Evolutionary conservation across 2,797 vertebrate genomes (phyloP).

Genomic region (Anguilla anguilla): DNA sequence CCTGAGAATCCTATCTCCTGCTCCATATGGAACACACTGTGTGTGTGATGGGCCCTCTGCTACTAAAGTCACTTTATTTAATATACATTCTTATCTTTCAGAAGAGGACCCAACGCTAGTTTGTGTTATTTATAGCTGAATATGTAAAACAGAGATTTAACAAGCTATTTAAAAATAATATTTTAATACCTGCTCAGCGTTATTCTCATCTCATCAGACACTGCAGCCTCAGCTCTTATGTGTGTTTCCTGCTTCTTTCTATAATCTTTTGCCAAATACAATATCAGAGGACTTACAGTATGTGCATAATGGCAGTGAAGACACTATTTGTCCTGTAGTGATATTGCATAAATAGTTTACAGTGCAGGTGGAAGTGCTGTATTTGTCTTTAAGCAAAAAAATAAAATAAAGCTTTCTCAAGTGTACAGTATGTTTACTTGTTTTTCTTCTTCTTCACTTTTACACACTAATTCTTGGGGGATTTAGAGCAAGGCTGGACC

Average conservation of each 20-base stretch:
- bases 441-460: not conserved
- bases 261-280: slow-evolving; percentile 78
- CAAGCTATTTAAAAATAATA: slow-evolving; percentile 69
- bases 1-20: slow-evolving; percentile 42
- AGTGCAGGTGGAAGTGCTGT: slow-evolving; percentile 77
- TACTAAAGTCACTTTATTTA: slow-evolving; percentile 72
- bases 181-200: slow-evolving; percentile 76
- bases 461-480: not conserved
- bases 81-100: slow-evolving; percentile 80
- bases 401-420: slow-evolving; percentile 83
- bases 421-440: slow-evolving; percentile 38
- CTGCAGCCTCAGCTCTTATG: slow-evolving; percentile 60
- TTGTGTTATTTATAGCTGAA: slow-evolving; percentile 74
- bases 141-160: slow-evolving; percentile 71
- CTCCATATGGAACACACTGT: slow-evolving; percentile 26
- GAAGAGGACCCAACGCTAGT: slow-evolving; percentile 60
- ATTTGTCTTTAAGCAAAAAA: slow-evolving; percentile 73
- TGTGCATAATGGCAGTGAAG: slow-evolving; percentile 69
- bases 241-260: slow-evolving; percentile 75
- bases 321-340: slow-evolving; percentile 63
- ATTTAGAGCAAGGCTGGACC: not conserved
- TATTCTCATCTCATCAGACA: slow-evolving; percentile 58
- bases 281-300: slow-evolving; percentile 72
- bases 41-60: slow-evolving; percentile 34
- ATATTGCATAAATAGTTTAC: slow-evolving; percentile 77